Evolutionary conservation across 30 jellyfish, hydroid and myxozoan species (phyloP).

Genomic region (Aurelia coerulea): DNA sequence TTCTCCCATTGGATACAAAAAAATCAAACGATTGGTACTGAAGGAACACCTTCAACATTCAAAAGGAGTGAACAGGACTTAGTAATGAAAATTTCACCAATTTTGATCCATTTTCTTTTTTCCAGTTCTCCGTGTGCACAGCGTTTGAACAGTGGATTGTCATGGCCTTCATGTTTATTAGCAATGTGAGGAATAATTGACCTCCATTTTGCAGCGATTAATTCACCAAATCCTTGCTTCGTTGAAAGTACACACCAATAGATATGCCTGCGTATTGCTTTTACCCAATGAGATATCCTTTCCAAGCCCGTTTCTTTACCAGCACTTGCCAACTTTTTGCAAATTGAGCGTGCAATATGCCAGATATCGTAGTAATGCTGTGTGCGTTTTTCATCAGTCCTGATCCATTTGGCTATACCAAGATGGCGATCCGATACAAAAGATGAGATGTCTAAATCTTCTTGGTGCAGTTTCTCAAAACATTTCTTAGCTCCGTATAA

Average conservation of each 20-base stretch:
- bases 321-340: slow-evolving; percentile 14
- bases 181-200: slow-evolving; percentile 20
- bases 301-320: slow-evolving; percentile 35
- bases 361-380: slow-evolving; percentile 35
- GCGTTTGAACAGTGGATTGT: slow-evolving; percentile 13
- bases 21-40: too few species aligned
- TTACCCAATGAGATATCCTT: slow-evolving; percentile 21
- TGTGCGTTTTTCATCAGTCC: slow-evolving; percentile 6
- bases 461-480: slow-evolving; percentile 4
- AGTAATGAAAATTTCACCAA: slow-evolving; percentile 8
- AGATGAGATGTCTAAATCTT: not conserved
- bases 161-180: slow-evolving; percentile 21
- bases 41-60: too few species aligned
- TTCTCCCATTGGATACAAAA: too few species aligned
- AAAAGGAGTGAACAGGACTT: too few species aligned
- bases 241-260: slow-evolving; percentile 51
- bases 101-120: slow-evolving; percentile 31
- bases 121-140: slow-evolving; percentile 23
- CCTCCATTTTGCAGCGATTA: slow-evolving; percentile 50
- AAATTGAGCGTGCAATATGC: slow-evolving; percentile 34
- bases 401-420: slow-evolving; percentile 49
- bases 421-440: slow-evolving; percentile 37
- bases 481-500: slow-evolving; percentile 21
- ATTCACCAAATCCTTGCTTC: slow-evolving; percentile 29
- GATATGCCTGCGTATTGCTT: slow-evolving; percentile 21